Evolutionary conservation across 2,113 vertebrate genomes (phyloP).

Genomic region (Reinhardtius hippoglossoides): DNA sequence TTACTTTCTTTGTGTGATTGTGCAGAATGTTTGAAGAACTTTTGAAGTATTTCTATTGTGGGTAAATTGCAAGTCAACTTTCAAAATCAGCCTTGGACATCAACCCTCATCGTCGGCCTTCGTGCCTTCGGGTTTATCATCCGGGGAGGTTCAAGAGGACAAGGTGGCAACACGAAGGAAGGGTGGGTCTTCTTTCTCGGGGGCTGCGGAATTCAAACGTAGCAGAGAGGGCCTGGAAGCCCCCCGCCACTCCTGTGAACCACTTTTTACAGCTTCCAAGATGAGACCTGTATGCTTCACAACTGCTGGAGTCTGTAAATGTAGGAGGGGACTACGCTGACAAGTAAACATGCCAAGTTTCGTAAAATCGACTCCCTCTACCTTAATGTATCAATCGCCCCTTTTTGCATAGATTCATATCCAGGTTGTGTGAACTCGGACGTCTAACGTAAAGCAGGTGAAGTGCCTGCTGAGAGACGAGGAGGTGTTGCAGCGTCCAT

Average conservation of each 20-base stretch:
- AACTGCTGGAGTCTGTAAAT: neutral
- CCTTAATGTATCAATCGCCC: too few relatives aligned
- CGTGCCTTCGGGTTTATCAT: too few relatives aligned
- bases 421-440: conserved; percentile 16
- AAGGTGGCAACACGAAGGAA: neutral
- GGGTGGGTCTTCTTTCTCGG: neutral
- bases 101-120: too few relatives aligned
- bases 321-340: too few relatives aligned
- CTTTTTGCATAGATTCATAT: conserved; percentile 18
- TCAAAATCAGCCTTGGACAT: too few relatives aligned
- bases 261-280: too few relatives aligned
- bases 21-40: neutral
- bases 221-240: too few relatives aligned
- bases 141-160: too few relatives aligned
- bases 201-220: too few relatives aligned
- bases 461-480: conserved; percentile 52
- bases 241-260: too few relatives aligned
- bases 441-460: conserved; percentile 54
- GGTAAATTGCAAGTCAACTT: neutral
- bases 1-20: neutral
- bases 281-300: too few relatives aligned
- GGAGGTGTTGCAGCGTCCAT: conserved; percentile 71
- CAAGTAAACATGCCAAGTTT: too few relatives aligned
- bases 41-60: neutral
- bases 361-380: neutral